Evolutionary conservation across 2,888 invertebrate species (phyloP), one percentile per base, ranked within the genome.

Genomic region (Thecocarcelia acutangulata): DNA sequence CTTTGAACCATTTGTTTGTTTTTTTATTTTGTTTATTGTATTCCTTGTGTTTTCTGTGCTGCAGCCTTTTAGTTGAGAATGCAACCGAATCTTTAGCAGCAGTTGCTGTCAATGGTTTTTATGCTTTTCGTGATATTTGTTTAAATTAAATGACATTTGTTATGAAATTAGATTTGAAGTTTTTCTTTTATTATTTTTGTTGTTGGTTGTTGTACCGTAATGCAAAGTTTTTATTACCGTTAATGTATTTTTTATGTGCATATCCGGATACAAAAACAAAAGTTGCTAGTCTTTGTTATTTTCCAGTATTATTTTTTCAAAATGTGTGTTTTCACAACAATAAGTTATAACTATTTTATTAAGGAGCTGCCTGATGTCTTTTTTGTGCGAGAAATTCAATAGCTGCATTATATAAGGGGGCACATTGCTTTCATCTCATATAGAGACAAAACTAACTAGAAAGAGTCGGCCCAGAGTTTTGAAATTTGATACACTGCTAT

Each of bases 61-160:
- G 17, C 28, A 24, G 8, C 21, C 37, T 17, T 46, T 64, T 52
- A 59, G 37, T 40, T 61, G 28, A 19, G 24, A 66, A 52, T 77
- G 46, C 46, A 50, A 15, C 46, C 50, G 42, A 58, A 12, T 42
- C 44, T 37, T 21, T 58, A 80, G 83, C 86, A 87, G 88, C 88
- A 89, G 87, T 88, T 89, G 88, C 86, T 85, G 81, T 80, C 85
- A 88, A 89, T 89, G 85, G 89, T 87, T 89, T 88, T 88, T 87
- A 85, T 86, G 84, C 84, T 85, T 84, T 85, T 88, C 89, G 88
- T 89, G 89, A 89, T 89, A 87, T 87, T 88, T 87, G 87, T 85
- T 85, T 85, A 87, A 88, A 89, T 88, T 87, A 89, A 89, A 89
- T 87, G 87, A 87, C 86, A 84, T 87, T 87, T 87, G 87, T 86